These are phyloP conservation scores for Thunnus maccoyii DNA, from an alignment of 2,113 vertebrate species.

Conservation along the genomic window DNA sequence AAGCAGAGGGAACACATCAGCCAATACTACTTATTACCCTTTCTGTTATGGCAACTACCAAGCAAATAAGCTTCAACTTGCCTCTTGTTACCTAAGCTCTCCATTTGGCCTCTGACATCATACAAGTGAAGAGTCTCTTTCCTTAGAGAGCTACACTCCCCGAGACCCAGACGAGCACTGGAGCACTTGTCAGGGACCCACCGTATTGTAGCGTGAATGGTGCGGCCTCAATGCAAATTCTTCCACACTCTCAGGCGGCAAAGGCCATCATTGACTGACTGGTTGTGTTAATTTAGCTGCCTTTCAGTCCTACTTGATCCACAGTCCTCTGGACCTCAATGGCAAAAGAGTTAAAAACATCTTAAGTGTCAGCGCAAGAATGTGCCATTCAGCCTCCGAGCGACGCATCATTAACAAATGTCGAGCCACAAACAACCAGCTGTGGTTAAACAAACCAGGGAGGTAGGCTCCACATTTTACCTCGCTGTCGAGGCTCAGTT, in stretches of 20 bases:
- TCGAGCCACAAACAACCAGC: conserved; percentile 73
- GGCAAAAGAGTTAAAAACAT: conserved; percentile 75
- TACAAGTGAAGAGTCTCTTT: conserved; percentile 80
- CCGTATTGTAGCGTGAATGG: conserved; percentile 78
- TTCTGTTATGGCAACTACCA: conserved; percentile 80
- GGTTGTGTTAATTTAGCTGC: conserved; percentile 81
- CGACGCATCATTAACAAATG: conserved; percentile 74
- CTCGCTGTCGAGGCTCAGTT: conserved; percentile 34
- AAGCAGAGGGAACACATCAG: conserved; percentile 74
- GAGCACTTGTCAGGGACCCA: conserved; percentile 74
- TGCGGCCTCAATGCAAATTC: conserved; percentile 78
- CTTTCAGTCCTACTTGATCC: conserved; percentile 80
- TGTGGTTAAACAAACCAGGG: conserved; percentile 68
- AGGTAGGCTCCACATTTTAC: conserved; percentile 53
- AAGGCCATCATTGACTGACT: conserved; percentile 77
- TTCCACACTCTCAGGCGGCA: conserved; percentile 75
- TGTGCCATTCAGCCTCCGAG: conserved; percentile 68
- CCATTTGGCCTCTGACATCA: conserved; percentile 76
- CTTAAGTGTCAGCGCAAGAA: conserved; percentile 73
- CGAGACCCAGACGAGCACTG: conserved; percentile 62
- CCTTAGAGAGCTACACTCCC: conserved; percentile 71
- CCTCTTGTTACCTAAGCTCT: conserved; percentile 74
- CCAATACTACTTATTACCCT: conserved; percentile 75
- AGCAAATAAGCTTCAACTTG: conserved; percentile 78
- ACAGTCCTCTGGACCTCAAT: conserved; percentile 69